Conservation (phyloP, 2,888 invertebrate species). For the Ctena decussata region DNA sequence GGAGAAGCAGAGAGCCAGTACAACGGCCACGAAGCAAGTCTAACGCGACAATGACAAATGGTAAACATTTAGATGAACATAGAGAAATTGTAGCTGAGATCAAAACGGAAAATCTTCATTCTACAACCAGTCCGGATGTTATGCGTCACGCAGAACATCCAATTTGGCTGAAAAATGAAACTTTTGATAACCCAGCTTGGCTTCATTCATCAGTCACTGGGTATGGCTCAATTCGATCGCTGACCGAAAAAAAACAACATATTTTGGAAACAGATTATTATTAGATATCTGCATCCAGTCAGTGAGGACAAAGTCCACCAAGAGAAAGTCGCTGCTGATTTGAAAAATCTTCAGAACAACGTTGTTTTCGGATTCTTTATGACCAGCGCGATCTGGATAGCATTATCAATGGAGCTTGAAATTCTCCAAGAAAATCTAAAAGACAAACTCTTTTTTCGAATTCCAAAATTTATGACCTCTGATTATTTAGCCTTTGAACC, state of each 20-base stretch:
- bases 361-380: slow-evolving; percentile 90
- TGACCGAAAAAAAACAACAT: slow-evolving; percentile 93
- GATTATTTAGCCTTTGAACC: slow-evolving; percentile 81
- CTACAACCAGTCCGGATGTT: background rate
- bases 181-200: slow-evolving; percentile 96
- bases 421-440: slow-evolving; percentile 90
- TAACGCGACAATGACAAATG: slow-evolving; percentile 38
- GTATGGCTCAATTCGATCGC: slow-evolving; percentile 96
- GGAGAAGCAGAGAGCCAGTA: slow-evolving; percentile 32
- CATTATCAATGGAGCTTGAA: slow-evolving; percentile 99
- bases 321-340: slow-evolving; percentile 72
- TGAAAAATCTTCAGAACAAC: slow-evolving; percentile 77
- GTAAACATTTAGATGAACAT: slow-evolving; percentile 7
- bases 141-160: background rate
- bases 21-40: slow-evolving; percentile 23
- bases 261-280: slow-evolving; percentile 98
- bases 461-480: slow-evolving; percentile 67
- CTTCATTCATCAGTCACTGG: slow-evolving; percentile 95
- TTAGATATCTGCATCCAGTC: slow-evolving; percentile 97
- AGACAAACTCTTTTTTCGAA: slow-evolving; percentile 87
- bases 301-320: slow-evolving; percentile 93
- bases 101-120: background rate
- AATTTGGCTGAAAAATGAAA: slow-evolving; percentile 88
- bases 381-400: slow-evolving; percentile 99
- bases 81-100: too few species aligned